These are phyloP conservation scores for Phengaris arion DNA, from an alignment of 2,888 invertebrate genomes.

Conservation along the genomic window DNA sequence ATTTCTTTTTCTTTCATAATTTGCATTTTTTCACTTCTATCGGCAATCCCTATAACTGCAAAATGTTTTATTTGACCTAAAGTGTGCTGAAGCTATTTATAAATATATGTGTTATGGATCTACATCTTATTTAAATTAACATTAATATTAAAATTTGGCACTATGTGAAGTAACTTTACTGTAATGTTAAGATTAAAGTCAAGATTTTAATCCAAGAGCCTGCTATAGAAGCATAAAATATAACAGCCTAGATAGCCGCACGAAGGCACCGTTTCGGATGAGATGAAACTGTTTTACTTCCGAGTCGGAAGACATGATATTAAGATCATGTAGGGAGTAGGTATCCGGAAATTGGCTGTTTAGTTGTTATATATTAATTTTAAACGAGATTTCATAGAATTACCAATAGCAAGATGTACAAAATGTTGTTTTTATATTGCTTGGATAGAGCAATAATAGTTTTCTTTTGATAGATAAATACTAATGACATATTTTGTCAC, in stretches of 20 bases:
- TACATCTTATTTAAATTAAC: no score
- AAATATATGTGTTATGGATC: no score
- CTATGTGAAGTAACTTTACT: not conserved
- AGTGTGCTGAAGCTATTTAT: no score
- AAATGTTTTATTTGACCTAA: no score
- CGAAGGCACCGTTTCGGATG: slow-evolving; percentile 1
- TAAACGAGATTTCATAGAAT: not conserved
- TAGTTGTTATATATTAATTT: slow-evolving; percentile 2
- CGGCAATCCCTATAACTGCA: no score
- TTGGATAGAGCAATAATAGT: no score
- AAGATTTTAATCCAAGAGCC: not conserved
- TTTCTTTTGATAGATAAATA: no score
- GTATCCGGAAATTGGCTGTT: slow-evolving; percentile 13
- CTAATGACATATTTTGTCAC: no score
- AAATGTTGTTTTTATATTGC: not conserved
- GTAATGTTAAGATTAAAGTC: not conserved
- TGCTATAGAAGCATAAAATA: not conserved
- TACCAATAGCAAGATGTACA: not conserved
- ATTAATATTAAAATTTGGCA: no score
- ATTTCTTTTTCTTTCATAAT: no score
- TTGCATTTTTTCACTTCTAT: no score
- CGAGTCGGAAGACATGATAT: slow-evolving; percentile 13
- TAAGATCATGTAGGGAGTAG: slow-evolving; percentile 5
- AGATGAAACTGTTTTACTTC: slow-evolving; percentile 16
- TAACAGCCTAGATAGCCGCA: not conserved